These are phyloP conservation scores for Molossus alvarezi DNA, from an alignment of 2,797 vertebrate species.

Conservation along the genomic window DNA sequence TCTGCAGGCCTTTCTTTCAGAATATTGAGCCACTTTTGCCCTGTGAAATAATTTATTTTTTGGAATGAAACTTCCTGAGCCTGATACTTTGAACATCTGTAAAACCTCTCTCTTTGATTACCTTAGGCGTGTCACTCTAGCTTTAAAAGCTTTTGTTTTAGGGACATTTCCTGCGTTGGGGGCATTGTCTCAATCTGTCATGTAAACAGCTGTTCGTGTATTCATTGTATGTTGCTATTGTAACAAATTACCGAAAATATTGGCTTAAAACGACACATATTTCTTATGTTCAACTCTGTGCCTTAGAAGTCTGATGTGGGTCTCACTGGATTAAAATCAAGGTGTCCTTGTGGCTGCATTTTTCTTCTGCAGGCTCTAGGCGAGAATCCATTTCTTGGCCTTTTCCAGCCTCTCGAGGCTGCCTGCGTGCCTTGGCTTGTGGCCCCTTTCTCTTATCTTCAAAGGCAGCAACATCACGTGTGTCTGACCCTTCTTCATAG, in stretches of 20 bases:
- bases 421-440: background rate
- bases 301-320: background rate
- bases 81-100: background rate
- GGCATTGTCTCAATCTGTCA: background rate
- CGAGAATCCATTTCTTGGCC: background rate
- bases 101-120: background rate
- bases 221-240: background rate
- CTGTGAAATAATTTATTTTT: background rate
- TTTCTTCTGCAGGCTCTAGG: background rate
- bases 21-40: background rate
- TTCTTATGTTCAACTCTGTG: background rate
- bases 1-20: background rate
- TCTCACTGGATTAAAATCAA: background rate
- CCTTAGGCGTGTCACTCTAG: background rate
- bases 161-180: background rate
- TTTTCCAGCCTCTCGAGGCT: background rate
- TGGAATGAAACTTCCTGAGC: background rate
- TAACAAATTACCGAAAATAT: background rate
- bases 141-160: conserved; percentile 51
- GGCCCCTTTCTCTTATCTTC: background rate
- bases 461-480: background rate
- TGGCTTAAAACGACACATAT: background rate
- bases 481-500: background rate
- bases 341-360: background rate
- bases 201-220: background rate